phyloP scores from a whole-genome alignment of 2,797 vertebrate species.

The Pseudopleuronectes americanus region DNA sequence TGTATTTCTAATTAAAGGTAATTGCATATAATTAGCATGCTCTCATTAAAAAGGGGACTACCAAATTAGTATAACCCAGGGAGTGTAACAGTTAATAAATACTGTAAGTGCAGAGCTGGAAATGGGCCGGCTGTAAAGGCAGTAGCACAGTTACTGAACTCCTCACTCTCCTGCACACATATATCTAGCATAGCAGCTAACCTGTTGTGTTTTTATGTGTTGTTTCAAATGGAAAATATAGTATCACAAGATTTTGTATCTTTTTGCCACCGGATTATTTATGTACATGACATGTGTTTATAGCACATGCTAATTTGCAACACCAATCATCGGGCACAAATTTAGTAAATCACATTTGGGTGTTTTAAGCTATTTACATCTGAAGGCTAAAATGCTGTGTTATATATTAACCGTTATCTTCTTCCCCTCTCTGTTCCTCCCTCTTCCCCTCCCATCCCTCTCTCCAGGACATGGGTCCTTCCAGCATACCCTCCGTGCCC shows the following conservation, averaged over 20 bases:
- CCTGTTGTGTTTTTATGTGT: neutral
- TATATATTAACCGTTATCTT: neutral
- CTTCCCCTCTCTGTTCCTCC: neutral
- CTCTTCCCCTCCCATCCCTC: neutral
- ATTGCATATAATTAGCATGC: slow-evolving; percentile 52
- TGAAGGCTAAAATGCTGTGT: neutral
- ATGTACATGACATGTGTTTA: no score
- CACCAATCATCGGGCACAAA: no score
- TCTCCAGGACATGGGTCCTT: slow-evolving; percentile 91
- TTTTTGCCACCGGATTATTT: no score
- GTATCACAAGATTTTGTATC: no score
- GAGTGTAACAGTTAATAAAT: slow-evolving; percentile 24
- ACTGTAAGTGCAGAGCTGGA: slow-evolving; percentile 16
- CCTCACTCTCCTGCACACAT: neutral
- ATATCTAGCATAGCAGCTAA: neutral
- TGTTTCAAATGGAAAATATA: no score
- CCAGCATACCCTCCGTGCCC: slow-evolving; percentile 92
- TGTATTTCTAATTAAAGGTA: slow-evolving; percentile 52
- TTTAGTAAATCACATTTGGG: no score
- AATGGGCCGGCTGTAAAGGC: neutral
- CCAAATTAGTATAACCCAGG: slow-evolving; percentile 28
- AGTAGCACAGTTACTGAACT: neutral
- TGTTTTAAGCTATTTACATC: no score
- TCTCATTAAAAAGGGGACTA: slow-evolving; percentile 25
- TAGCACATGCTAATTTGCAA: no score